Base-by-base conservation (phyloP, 2,888 invertebrate species). In the Philereme vetulata region DNA sequence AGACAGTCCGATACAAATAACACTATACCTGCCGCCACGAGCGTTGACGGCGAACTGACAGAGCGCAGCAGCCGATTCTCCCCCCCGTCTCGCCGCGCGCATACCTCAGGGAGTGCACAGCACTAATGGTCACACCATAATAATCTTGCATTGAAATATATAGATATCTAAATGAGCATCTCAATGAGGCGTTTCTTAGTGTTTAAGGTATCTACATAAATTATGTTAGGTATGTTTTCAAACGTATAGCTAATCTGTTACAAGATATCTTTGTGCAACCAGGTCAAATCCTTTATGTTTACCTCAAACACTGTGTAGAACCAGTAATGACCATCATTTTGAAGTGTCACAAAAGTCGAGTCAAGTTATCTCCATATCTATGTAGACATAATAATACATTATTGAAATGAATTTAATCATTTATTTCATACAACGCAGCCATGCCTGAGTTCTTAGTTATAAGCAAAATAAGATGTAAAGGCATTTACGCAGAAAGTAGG, bases 251-350 rank as follows among this genome's bases (percentile, higher is more conserved):
- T 38, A 38, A 38, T 38, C 8, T 38, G 38, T 38, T 8, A 38
- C 38, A 38, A 40, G 35, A 33, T 6, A 33, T 10, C 40, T 5
- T 35, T 6, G 36, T 36, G 10, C 8, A 60, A 52, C 43, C 50
- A 36, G 57, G 53, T 50, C 53, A 57, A 52, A 32, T 21, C 32
- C 4, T n/a, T 48, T 54, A 53, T 46, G 35, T 54, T 33, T 6
- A 35, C 49, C 32, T 35, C 38, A 5, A 45, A 7, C 52, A 4
- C n/a, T 42, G 50, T 42, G 50, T 36, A 43, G 46, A 54, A 46
- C 36, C 36, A 5, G 5, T 58, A 60, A 67, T 65, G 60, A 47
- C 53, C 43, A 60, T 64, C 55, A 64, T 65, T 62, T 54, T 51
- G 32, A 51, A 64, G 47, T 60, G 65, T 65, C 65, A 65, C 61